A percentile compares a stretch with the other conserved stretches of the same genome.
These are phyloP conservation scores for Scalopus aquaticus DNA, from an alignment of 2,113 vertebrate genomes.

Conservation along the genomic window DNA sequence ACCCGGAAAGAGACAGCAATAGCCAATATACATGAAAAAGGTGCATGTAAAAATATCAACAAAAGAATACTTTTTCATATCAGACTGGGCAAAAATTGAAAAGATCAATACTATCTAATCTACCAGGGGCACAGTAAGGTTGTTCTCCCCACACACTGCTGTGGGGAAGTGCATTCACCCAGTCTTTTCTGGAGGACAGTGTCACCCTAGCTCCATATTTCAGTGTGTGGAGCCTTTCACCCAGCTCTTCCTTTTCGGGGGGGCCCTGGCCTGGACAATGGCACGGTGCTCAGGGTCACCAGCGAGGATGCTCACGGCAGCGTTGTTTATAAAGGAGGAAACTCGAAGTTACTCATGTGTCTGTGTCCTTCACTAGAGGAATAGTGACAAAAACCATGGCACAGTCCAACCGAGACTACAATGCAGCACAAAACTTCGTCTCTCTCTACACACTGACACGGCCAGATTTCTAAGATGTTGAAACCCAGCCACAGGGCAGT, in stretches of 20 bases:
- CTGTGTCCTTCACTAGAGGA: not conserved
- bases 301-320: too few relatives aligned
- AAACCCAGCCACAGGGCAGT: not conserved
- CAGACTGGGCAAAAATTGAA: not conserved
- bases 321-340: not conserved
- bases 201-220: not conserved
- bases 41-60: not conserved
- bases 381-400: not conserved
- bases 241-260: not conserved
- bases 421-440: not conserved
- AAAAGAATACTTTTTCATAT: not conserved
- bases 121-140: not conserved
- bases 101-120: not conserved
- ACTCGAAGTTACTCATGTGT: not conserved
- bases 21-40: not conserved
- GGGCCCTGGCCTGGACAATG: too few relatives aligned
- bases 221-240: not conserved
- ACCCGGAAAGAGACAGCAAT: not conserved
- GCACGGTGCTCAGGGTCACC: not conserved
- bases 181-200: not conserved
- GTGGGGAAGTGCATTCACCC: not conserved
- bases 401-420: fast-evolving
- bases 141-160: not conserved
- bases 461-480: not conserved
- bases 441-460: not conserved